A percentile compares a stretch with the other conserved stretches of the same genome.
Evolutionary conservation across 2,113 vertebrate species (phyloP).

Genomic region (Bos javanicus): DNA sequence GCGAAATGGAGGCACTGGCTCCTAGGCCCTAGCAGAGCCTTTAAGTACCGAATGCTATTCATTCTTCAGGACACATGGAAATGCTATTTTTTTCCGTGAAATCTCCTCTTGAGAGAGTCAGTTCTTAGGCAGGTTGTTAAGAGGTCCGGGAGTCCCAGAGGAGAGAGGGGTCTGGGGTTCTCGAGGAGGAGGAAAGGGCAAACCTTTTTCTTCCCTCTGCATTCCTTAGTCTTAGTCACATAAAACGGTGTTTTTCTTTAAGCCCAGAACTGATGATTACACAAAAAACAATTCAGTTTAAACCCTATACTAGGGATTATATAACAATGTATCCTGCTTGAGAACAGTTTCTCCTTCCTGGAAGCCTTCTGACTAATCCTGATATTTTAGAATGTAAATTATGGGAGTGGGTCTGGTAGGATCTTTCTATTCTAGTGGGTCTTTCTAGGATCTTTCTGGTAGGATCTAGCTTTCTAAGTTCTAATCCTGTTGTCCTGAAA

Average conservation of each 20-base stretch:
- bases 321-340: background rate
- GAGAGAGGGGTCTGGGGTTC: background rate
- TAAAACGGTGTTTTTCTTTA: background rate
- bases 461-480: background rate
- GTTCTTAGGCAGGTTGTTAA: background rate
- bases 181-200: background rate
- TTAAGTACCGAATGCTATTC: background rate
- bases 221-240: background rate
- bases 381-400: background rate
- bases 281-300: background rate
- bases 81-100: background rate
- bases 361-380: background rate
- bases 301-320: background rate
- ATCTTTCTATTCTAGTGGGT: background rate
- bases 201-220: fast-evolving
- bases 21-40: background rate
- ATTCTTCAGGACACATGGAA: background rate
- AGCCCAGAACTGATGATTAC: background rate
- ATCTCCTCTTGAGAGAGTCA: background rate
- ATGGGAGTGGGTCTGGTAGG: background rate
- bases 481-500: background rate
- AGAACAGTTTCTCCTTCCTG: background rate
- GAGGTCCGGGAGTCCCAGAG: fast-evolving
- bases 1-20: background rate
- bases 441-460: background rate